These are phyloP conservation scores for Taphrorychus bicolor DNA, from an alignment of 2,888 invertebrate genomes.

Conservation along the genomic window DNA sequence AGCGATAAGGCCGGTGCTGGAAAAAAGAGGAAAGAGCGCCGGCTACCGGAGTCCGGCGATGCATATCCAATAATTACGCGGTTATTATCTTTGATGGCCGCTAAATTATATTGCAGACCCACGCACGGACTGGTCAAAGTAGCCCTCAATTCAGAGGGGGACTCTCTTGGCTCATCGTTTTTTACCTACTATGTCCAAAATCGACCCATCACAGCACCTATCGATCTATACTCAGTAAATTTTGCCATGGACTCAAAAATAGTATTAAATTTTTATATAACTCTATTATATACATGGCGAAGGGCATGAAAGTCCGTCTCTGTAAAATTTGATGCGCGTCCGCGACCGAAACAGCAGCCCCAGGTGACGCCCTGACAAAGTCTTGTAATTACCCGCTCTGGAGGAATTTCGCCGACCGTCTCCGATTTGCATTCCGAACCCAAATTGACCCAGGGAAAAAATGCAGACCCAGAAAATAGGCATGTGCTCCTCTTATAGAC, in stretches of 20 bases:
- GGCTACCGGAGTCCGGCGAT: slow-evolving; percentile 46
- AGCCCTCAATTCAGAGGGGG: slow-evolving; percentile 45
- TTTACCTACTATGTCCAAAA: too few species aligned
- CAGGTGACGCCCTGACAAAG: slow-evolving; percentile 56
- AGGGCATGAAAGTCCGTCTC: slow-evolving; percentile 13
- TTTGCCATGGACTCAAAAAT: too few species aligned
- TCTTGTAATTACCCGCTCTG: slow-evolving; percentile 52
- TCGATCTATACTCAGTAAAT: too few species aligned
- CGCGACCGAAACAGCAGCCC: slow-evolving; percentile 49
- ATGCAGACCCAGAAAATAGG: neutral
- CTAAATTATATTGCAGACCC: slow-evolving; percentile 59
- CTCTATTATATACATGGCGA: too few species aligned
- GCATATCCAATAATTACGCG: slow-evolving; percentile 56
- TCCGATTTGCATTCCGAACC: slow-evolving; percentile 52
- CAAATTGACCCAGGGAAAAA: slow-evolving; percentile 33
- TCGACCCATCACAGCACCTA: too few species aligned
- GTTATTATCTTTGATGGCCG: slow-evolving; percentile 57
- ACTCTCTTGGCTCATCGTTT: neutral
- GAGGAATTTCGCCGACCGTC: slow-evolving; percentile 45
- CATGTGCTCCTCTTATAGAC: too few species aligned
- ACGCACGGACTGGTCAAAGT: slow-evolving; percentile 52
- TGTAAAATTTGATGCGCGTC: slow-evolving; percentile 14
- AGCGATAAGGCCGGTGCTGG: slow-evolving; percentile 36
- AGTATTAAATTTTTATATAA: too few species aligned
- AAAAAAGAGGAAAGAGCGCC: slow-evolving; percentile 29